phyloP scores from a whole-genome alignment of 2,888 invertebrate genomes.

The Phyllotreta striolata region DNA sequence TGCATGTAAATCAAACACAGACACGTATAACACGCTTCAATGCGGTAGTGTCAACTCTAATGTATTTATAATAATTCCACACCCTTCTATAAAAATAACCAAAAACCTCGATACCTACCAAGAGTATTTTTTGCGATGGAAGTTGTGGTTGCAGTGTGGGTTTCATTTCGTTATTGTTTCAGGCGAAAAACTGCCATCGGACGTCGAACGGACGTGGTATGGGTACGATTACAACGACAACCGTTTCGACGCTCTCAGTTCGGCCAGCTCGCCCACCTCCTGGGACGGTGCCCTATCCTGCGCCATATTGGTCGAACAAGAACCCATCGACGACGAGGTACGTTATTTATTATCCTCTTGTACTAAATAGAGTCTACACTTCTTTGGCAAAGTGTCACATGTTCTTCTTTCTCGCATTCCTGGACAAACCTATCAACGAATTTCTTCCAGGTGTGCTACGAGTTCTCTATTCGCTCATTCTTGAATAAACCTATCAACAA shows the following conservation, averaged over 20 bases:
- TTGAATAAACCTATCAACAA: no score
- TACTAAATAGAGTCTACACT: not conserved
- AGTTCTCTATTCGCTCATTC: no score
- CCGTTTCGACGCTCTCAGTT: constrained; percentile 72
- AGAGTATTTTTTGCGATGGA: no score
- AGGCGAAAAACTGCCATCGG: constrained; percentile 71
- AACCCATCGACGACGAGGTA: constrained; percentile 57
- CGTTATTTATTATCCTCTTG: not conserved
- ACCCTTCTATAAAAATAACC: no score
- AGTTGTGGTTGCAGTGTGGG: no score
- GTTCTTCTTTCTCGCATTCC: no score
- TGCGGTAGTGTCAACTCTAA: not conserved
- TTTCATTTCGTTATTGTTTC: no score
- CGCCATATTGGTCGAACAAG: constrained; percentile 73
- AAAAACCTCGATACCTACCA: no score
- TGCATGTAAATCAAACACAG: no score
- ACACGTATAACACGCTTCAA: no score
- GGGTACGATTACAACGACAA: constrained; percentile 69
- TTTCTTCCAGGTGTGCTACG: no score
- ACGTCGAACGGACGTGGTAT: constrained; percentile 69
- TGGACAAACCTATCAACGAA: no score
- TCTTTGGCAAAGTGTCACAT: not conserved
- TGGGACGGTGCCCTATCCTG: constrained; percentile 77
- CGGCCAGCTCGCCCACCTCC: constrained; percentile 75
- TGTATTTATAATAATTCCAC: not conserved